These are phyloP conservation scores for Agrochola litura DNA, from an alignment of 2,888 invertebrate species.

Conservation along the genomic window DNA sequence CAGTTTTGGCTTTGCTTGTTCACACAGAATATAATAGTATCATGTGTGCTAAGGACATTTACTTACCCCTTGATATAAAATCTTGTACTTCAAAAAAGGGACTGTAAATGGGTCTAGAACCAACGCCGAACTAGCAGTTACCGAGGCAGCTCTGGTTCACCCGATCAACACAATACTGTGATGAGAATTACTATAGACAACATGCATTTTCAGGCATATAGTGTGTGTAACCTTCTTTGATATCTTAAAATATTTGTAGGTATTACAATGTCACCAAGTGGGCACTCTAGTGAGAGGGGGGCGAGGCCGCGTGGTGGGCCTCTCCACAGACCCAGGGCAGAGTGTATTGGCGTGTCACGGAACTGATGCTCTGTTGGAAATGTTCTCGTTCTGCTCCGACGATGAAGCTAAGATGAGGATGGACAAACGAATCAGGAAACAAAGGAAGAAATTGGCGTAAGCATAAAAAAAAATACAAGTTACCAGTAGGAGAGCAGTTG, in stretches of 20 bases:
- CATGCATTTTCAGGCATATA: neutral
- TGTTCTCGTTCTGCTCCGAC: slow-evolving; percentile 94
- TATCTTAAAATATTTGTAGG: slow-evolving; percentile 68
- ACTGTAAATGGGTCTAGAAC: neutral
- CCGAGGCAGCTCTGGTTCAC: neutral
- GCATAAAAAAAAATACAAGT: slow-evolving; percentile 54
- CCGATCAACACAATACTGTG: neutral
- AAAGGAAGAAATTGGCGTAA: slow-evolving; percentile 90
- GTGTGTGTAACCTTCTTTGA: neutral
- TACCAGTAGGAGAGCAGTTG: neutral
- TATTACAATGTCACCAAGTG: slow-evolving; percentile 93
- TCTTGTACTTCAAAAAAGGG: neutral
- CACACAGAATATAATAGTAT: neutral
- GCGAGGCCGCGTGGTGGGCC: slow-evolving; percentile 94
- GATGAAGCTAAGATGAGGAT: slow-evolving; percentile 93
- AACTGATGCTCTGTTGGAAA: slow-evolving; percentile 94
- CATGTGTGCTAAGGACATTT: neutral
- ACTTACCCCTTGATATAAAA: neutral
- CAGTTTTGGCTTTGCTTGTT: neutral
- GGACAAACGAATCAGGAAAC: slow-evolving; percentile 95
- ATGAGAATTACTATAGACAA: neutral
- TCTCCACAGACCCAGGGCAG: slow-evolving; percentile 93
- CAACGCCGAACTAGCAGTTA: neutral
- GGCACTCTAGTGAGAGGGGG: slow-evolving; percentile 95
- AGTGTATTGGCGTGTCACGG: slow-evolving; percentile 95